Evolutionary conservation across 2,797 vertebrate genomes (phyloP), one percentile per base, ranked within the genome.

Genomic region (Danio jaintianensis): DNA sequence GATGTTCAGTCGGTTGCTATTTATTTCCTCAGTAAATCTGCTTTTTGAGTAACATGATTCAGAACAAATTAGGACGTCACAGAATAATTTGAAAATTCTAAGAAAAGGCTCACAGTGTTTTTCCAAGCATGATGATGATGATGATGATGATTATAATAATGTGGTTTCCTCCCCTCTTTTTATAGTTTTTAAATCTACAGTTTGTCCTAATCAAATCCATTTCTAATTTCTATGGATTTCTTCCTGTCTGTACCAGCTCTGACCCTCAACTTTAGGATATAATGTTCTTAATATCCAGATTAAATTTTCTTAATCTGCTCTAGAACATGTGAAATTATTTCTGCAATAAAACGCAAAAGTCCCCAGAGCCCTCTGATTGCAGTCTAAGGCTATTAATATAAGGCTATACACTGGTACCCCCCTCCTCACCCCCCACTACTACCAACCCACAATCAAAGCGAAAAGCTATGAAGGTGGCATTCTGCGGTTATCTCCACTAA

Each of bases 241-340:
- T 86, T 89, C 89, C 89, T 85, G 86, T 85, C 85, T 84, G 88
- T 91, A 84, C 89, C 89, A 89, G 88, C 79, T 66, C 82, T 93
- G 92, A 94, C 92, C 92, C 90, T 89, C 89, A 90, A 92, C 90
- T 92, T 89, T 84, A 87, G 91, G 88, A 93, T 91, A 92, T 93
- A 93, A 93, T 90, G 89, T 93, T 94, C 92, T 93, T 93, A 94
- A 94, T 94, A 94, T 94, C 92, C 89, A 94, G 93, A 94, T 93
- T 92, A 94, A 88, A 86, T 88, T 87, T 90, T 90, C 84, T 88
- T 87, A 94, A 94, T 93, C 92, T 89, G 89, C 93, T 92, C 89
- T 91, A 90, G 88, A 91, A 92, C 92, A 93, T 94, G 90, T 91
- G 85, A 93, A 94, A 94, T 93, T 90, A 93, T 93, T 94, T 93